Conservation (phyloP, 2,888 invertebrate species). For the Phalera bucephala region DNA sequence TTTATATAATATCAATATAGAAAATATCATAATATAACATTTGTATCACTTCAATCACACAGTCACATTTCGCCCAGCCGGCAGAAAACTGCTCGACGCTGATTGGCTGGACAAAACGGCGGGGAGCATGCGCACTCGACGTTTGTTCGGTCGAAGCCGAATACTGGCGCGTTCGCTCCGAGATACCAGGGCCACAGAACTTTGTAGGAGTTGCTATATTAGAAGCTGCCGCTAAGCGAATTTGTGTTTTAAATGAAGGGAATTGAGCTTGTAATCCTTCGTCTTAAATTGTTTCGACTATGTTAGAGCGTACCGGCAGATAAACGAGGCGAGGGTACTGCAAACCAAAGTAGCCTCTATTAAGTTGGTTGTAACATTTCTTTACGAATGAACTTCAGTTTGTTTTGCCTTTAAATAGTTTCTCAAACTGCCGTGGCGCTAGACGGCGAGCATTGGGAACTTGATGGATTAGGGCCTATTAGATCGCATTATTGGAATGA, state of each 20-base stretch:
- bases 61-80: conserved; percentile 41
- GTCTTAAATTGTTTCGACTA: conserved; percentile 37
- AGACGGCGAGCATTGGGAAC: conserved; percentile 54
- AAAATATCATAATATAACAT: no score
- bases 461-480: conserved; percentile 37
- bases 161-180: conserved; percentile 79
- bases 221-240: conserved; percentile 18
- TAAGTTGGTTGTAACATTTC: conserved; percentile 7
- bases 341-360: conserved; percentile 46
- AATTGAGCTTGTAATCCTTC: conserved; percentile 32
- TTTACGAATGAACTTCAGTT: conserved; percentile 21
- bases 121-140: conserved; percentile 79
- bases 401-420: conserved; percentile 61
- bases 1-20: no score
- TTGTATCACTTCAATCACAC: conserved; percentile 11
- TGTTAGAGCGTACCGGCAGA: conserved; percentile 63
- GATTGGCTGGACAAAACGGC: conserved; percentile 68
- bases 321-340: conserved; percentile 48
- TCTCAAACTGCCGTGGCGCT: conserved; percentile 68
- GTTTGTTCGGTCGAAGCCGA: conserved; percentile 71
- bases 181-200: conserved; percentile 80
- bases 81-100: conserved; percentile 51
- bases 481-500: conserved; percentile 27
- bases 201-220: conserved; percentile 70
- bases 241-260: conserved; percentile 23